phyloP scores from a whole-genome alignment of 2,113 vertebrate species.

The Gambusia holbrooki region DNA sequence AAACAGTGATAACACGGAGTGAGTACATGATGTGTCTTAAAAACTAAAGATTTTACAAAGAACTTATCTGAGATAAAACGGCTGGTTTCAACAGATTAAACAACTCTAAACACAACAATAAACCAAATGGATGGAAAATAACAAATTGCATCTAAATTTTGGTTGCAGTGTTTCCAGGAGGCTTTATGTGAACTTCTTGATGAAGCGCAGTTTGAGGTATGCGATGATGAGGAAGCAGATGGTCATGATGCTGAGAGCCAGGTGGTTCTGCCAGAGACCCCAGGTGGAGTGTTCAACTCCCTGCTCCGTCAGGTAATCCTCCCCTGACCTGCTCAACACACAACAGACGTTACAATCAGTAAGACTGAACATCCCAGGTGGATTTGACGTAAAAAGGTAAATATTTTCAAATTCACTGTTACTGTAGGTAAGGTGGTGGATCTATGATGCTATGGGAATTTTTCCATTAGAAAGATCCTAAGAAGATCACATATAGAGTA shows the following conservation, averaged over 20 bases:
- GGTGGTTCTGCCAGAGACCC: constrained; percentile 90
- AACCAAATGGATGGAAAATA: not conserved
- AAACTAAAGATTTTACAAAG: constrained; percentile 8
- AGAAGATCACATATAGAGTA: too few species aligned
- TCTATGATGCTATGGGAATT: not conserved
- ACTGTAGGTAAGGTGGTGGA: not conserved
- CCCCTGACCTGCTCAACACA: constrained; percentile 80
- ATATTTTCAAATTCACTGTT: not conserved
- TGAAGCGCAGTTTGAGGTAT: constrained; percentile 87
- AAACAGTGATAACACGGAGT: constrained; percentile 11
- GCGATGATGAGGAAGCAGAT: constrained; percentile 84
- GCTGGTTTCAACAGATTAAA: not conserved
- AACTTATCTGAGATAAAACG: not conserved
- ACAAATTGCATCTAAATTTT: not conserved
- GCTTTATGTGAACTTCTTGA: constrained; percentile 88
- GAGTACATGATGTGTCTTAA: constrained; percentile 1
- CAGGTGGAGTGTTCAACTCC: constrained; percentile 83
- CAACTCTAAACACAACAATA: not conserved
- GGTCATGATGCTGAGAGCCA: constrained; percentile 86
- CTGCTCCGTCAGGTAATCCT: constrained; percentile 78
- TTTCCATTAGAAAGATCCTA: not conserved
- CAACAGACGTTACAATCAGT: not conserved
- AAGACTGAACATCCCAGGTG: not conserved
- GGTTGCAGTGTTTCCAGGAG: not conserved
- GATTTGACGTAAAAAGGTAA: not conserved